phyloP scores from a whole-genome alignment of 2,888 invertebrate species.

The Gonocerus acuteangulatus region DNA sequence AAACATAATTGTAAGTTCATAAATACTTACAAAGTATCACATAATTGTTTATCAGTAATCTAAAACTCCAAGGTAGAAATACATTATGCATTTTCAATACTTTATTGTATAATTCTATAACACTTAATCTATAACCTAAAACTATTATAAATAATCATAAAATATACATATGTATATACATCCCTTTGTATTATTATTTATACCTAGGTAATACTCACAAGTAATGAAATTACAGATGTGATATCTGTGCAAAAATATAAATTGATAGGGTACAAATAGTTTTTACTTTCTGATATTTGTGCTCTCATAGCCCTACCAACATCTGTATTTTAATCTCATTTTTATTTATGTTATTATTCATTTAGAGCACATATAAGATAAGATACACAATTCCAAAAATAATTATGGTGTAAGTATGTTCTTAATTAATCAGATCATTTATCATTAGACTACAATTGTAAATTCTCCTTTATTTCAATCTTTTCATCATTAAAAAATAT shows the following conservation, averaged over 20 bases:
- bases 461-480: no score
- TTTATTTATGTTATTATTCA: background rate
- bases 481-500: background rate
- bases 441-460: no score
- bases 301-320: constrained; percentile 8
- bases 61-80: background rate
- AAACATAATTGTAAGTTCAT: constrained; percentile 1
- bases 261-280: constrained; percentile 12
- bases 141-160: background rate
- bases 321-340: background rate
- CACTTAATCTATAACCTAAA: background rate
- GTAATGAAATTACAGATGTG: constrained; percentile 8
- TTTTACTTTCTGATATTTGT: constrained; percentile 11
- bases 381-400: no score
- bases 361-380: constrained; percentile 6
- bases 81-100: background rate
- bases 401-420: no score
- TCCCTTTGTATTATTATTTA: background rate
- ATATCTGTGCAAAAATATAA: constrained; percentile 19
- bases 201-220: constrained; percentile 2
- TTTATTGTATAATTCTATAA: background rate
- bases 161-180: constrained; percentile 7
- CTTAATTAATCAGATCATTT: no score
- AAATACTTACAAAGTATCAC: constrained; percentile 22
- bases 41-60: constrained; percentile 9